A percentile compares a stretch with the other conserved stretches of the same genome.
These are phyloP conservation scores for Indri indri DNA, from an alignment of 2,113 vertebrate genomes.

Conservation along the genomic window DNA sequence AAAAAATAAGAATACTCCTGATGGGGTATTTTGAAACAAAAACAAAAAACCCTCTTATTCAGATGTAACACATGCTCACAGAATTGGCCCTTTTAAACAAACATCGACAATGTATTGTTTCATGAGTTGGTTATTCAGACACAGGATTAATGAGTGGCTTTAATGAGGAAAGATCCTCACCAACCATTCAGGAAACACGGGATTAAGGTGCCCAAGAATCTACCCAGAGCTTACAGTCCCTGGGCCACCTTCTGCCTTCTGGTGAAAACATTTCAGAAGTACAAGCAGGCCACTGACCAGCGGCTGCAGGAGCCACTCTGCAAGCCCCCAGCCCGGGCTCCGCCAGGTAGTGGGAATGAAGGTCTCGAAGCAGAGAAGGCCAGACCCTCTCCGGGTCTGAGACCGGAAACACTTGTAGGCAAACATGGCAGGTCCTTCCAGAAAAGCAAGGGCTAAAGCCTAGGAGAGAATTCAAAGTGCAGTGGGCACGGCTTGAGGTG, in stretches of 20 bases:
- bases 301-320: too few species aligned
- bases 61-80: background rate
- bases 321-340: accelerated
- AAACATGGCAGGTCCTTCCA: background rate
- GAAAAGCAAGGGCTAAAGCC: background rate
- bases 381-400: too few species aligned
- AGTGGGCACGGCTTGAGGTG: accelerated
- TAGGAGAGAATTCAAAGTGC: accelerated
- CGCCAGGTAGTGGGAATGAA: accelerated
- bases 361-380: accelerated
- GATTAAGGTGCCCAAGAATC: background rate
- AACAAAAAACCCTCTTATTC: background rate
- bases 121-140: background rate
- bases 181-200: background rate
- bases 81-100: background rate
- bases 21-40: background rate
- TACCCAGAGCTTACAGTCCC: accelerated
- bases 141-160: background rate
- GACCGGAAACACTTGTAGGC: accelerated
- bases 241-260: background rate
- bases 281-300: background rate
- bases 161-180: background rate
- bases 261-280: too few species aligned
- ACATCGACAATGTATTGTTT: background rate
- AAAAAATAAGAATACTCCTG: background rate